phyloP scores from a whole-genome alignment of 1,140 invertebrate species.

The Hypothenemus hampei region DNA sequence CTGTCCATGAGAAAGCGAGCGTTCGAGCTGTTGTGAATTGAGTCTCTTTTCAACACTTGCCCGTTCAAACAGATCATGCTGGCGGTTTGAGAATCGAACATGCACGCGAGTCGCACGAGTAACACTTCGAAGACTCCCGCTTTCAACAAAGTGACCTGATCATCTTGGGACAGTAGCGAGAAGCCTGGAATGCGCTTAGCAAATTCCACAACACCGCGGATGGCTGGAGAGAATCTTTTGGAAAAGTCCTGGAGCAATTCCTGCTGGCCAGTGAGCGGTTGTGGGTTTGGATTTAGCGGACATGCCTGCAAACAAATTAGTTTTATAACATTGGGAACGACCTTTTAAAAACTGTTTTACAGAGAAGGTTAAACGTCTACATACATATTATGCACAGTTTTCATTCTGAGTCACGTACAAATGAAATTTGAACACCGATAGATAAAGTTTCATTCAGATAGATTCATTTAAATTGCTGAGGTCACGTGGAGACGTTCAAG shows the following conservation, averaged over 20 bases:
- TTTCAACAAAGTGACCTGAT: constrained; percentile 95
- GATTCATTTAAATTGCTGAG: constrained; percentile 9
- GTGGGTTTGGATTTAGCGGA: constrained; percentile 89
- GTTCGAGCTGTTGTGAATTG: constrained; percentile 84
- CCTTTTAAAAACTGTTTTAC: no score
- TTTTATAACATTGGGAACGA: no score
- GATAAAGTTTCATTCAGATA: not conserved
- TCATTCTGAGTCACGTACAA: no score
- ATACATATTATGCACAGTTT: no score
- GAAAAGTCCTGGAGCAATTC: constrained; percentile 83
- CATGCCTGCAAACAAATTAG: constrained; percentile 85
- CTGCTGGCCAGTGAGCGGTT: constrained; percentile 70
- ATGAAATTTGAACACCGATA: not conserved
- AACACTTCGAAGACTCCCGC: constrained; percentile 92
- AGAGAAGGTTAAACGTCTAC: no score
- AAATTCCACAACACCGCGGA: constrained; percentile 95
- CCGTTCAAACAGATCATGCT: constrained; percentile 91
- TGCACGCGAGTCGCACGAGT: constrained; percentile 86
- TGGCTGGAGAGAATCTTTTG: constrained; percentile 90
- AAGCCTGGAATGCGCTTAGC: constrained; percentile 97
- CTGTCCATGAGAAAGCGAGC: constrained; percentile 92
- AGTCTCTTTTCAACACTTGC: constrained; percentile 83
- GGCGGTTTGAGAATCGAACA: constrained; percentile 87
- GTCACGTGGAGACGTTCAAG: constrained; percentile 27
- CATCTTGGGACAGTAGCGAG: constrained; percentile 87